Conservation (phyloP, 1,140 invertebrate species). For the Macrobrachium rosenbergii region DNA sequence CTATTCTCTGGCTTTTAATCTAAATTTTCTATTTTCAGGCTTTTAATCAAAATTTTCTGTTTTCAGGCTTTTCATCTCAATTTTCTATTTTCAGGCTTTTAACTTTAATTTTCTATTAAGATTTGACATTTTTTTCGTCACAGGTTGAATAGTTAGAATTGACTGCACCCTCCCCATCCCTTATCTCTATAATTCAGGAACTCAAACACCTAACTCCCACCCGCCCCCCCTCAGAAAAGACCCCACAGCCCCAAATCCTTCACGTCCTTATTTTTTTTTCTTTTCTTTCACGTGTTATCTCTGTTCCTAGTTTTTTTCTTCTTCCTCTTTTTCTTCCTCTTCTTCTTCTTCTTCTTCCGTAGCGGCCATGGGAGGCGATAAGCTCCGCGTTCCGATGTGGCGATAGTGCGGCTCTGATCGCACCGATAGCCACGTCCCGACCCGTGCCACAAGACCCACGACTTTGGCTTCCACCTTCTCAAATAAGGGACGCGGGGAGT, state of each 20-base stretch:
- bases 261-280: slow-evolving; percentile 16
- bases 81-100: too few relatives aligned
- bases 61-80: too few relatives aligned
- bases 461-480: not conserved
- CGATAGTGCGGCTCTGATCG: slow-evolving; percentile 48
- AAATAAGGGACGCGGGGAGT: too few relatives aligned
- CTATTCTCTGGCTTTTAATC: too few relatives aligned
- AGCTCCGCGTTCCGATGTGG: slow-evolving; percentile 51
- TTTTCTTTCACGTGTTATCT: not conserved
- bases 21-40: too few relatives aligned
- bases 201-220: not conserved
- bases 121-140: too few relatives aligned
- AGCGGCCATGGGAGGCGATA: slow-evolving; percentile 40
- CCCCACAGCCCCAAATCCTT: not conserved
- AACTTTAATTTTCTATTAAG: too few relatives aligned
- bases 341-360: slow-evolving; percentile 46
- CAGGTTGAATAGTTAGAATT: too few relatives aligned
- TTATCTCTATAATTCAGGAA: not conserved
- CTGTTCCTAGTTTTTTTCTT: not conserved
- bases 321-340: not conserved
- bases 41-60: too few relatives aligned
- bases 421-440: slow-evolving; percentile 36
- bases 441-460: slow-evolving; percentile 7
- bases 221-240: not conserved
- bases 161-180: too few relatives aligned